These are phyloP conservation scores for Cyrtodaria siliqua DNA, from an alignment of 2,888 invertebrate genomes.

Conservation along the genomic window DNA sequence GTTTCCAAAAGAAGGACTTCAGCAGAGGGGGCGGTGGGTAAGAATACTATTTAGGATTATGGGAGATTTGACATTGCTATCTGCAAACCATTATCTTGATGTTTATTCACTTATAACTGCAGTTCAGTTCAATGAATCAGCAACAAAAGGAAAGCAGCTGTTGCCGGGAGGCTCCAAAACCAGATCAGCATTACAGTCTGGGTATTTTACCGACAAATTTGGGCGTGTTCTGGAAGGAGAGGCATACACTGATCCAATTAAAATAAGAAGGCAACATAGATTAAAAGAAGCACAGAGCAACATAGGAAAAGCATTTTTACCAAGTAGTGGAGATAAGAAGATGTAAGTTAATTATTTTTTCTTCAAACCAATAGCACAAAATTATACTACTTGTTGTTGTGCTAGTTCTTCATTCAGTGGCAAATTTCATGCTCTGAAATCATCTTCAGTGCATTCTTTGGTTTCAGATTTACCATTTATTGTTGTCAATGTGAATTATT, in stretches of 20 bases:
- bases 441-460: too few species aligned
- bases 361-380: background rate
- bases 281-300: slow-evolving; percentile 83
- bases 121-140: slow-evolving; percentile 84
- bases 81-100: too few species aligned
- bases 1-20: too few species aligned
- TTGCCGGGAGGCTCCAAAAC: slow-evolving; percentile 83
- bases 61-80: too few species aligned
- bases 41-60: too few species aligned
- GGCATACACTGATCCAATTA: slow-evolving; percentile 84
- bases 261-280: slow-evolving; percentile 80
- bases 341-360: slow-evolving; percentile 74
- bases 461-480: too few species aligned
- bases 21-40: too few species aligned
- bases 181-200: slow-evolving; percentile 82
- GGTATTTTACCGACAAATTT: slow-evolving; percentile 85
- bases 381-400: background rate
- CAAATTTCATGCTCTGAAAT: too few species aligned
- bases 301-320: slow-evolving; percentile 85
- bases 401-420: too few species aligned
- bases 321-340: slow-evolving; percentile 84
- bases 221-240: slow-evolving; percentile 84
- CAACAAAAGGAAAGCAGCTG: slow-evolving; percentile 85
- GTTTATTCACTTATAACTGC: slow-evolving; percentile 6
- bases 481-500: too few species aligned